A percentile compares a stretch with the other conserved stretches of the same genome.
phyloP scores from a whole-genome alignment of 2,113 vertebrate species.

The Laticauda colubrina region DNA sequence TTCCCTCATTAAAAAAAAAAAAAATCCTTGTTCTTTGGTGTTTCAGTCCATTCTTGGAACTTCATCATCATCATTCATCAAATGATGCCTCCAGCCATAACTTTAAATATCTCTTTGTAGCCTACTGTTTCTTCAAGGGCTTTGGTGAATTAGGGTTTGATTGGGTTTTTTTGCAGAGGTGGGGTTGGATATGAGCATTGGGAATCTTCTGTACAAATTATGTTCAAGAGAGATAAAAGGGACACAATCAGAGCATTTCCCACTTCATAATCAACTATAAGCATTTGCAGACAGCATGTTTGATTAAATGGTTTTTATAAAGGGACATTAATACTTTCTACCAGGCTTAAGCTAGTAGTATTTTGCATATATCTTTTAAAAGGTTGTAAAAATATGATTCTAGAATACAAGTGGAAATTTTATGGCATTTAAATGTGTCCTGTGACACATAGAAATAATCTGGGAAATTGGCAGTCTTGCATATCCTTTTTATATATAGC shows the following conservation, averaged over 20 bases:
- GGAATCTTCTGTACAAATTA: background rate
- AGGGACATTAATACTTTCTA: background rate
- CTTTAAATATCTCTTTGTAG: background rate
- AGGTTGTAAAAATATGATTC: background rate
- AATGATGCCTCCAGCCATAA: background rate
- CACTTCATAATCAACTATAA: background rate
- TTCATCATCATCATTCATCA: background rate
- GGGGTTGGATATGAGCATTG: background rate
- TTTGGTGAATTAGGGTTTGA: background rate
- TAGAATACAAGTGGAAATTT: background rate
- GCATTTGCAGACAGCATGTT: background rate
- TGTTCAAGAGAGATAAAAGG: background rate
- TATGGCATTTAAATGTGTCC: background rate
- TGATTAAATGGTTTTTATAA: background rate
- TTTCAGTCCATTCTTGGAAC: background rate
- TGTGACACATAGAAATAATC: background rate
- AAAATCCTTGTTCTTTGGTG: background rate
- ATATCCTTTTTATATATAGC: background rate
- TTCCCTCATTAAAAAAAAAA: conserved; percentile 1
- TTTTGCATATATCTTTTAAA: background rate
- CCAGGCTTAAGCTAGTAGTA: background rate
- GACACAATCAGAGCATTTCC: background rate
- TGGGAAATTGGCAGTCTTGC: background rate
- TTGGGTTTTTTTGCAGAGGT: background rate
- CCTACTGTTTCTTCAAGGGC: background rate